Evolutionary conservation across 2,797 vertebrate species (phyloP), one percentile per base, ranked within the genome.

Genomic region (Eremophila alpestris): DNA sequence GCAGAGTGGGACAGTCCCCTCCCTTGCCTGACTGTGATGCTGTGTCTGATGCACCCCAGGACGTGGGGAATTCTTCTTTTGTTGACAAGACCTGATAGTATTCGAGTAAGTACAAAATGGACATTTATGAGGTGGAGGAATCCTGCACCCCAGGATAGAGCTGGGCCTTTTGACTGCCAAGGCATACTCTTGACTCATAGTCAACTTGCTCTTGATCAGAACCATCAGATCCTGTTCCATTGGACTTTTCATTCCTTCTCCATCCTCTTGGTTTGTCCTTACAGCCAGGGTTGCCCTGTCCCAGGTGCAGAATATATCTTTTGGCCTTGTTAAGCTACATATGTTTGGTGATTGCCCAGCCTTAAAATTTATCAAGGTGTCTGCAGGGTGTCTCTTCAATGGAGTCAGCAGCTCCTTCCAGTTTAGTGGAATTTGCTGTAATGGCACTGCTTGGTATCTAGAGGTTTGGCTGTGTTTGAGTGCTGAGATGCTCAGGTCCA

Each of bases 11-110:
- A 62, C 49, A 75, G 24, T 69, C 16, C 27, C 34, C 6, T 55
- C 36, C 41, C 32, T 68, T 20, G 9, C 38, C 8, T 0, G 0
- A 1, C n/a, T 26, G 13, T 0, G 1, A 10, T 77, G n/a, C 38
- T 70, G 29, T 4, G 3, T 23, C 38, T 52, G n/a, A 17, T 51
- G 8, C 10, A 2, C 7, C 38, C 40, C 29, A 20, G 15, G 17
- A 58, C 13, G 8, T 45, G 18, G 5, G 13, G 1, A 45, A 5
- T 51, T 63, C 11, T 13, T 34, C 20, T 83, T 64, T 26, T 30
- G 10, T 34, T 70, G n/a, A 14, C 18, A 40, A 23, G 19, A 64
- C 19, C 6, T 40, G 38, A 46, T 7, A 51, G 21, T 58, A 30
- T n/a, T 70, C 0, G 0, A 23, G 8, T 23, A 17, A 18, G 32